Evolutionary conservation across 1,140 invertebrate genomes (phyloP), one percentile per base, ranked within the genome.

Genomic region (Oppia nitens): DNA sequence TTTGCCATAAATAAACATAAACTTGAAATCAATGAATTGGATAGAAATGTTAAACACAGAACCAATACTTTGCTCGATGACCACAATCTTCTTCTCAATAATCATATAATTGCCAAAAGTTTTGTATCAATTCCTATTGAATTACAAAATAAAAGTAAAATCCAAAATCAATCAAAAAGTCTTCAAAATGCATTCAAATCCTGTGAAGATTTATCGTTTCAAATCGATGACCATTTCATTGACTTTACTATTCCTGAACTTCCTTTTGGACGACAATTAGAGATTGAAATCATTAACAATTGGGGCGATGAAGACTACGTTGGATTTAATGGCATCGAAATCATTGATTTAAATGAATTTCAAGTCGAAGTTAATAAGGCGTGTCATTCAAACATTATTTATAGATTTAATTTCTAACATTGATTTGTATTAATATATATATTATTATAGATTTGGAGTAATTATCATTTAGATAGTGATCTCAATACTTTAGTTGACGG

Each of bases 261-360:
- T 59, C 85, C 85, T 1, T 71, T 68, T 63, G 85, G 85, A 14
- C 71, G 76, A 65, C 66, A 77, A 53, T 68, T 88, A 59, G 75
- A 78, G 56, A 72, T 88, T 26, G 79, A 83, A 67, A 83, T 88
- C 62, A 72, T 76, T 47, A 78, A 75, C 3, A 87, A 84, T 21
- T 88, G 85, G 85, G 85, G 85, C n/a, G 85, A 88, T 68, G 78
- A 79, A 64, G 78, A 83, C 72, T 83, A 83, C 65, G 78, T 87
- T 52, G 85, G 85, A 12, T 68, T 88, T 14, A 87, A 84, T 67
- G 84, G 84, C 0, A 78, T 88, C 47, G 84, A 88, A 71, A 72
- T 87, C 56, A 87, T 86, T 68, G 78, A 78, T 57, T 70, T 69
- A 55, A 73, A 73, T 50, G 85, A 84, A 9, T 72, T 78, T 62